phyloP scores from a whole-genome alignment of 1,140 invertebrate species.

The Brachionus manjavacas region DNA sequence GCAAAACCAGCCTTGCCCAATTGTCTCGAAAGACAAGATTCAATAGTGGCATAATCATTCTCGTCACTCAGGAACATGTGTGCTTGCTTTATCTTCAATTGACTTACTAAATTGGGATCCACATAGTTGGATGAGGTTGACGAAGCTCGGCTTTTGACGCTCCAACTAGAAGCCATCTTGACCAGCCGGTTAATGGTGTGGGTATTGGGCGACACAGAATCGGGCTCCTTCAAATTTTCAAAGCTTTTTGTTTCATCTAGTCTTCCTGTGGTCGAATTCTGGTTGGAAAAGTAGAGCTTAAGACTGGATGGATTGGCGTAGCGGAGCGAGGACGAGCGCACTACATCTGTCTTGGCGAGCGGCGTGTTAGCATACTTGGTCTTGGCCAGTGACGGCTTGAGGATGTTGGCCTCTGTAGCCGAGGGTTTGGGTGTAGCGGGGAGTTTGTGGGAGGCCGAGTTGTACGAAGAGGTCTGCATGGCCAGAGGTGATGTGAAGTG shows the following conservation, averaged over 20 bases:
- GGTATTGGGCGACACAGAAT: not conserved
- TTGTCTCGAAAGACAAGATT: not conserved
- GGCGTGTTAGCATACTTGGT: not conserved
- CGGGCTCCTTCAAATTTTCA: not conserved
- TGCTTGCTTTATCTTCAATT: conserved; percentile 3
- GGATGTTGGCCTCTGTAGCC: not conserved
- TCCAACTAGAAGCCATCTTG: not conserved
- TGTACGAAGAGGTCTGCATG: not conserved
- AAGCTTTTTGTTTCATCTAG: not conserved
- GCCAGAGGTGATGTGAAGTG: not conserved
- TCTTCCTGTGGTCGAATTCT: not conserved
- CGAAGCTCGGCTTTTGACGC: not conserved
- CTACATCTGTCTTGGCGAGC: not conserved
- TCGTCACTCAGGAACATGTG: conserved; percentile 24
- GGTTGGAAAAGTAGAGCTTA: not conserved
- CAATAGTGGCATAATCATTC: not conserved
- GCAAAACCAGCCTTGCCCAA: not conserved
- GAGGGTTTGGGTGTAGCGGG: not conserved
- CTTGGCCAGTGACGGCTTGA: not conserved
- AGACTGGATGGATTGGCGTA: not conserved
- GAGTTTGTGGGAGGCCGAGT: not conserved
- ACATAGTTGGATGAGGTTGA: conserved; percentile 17
- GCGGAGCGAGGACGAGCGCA: not conserved
- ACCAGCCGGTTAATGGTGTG: not conserved
- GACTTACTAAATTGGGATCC: conserved; percentile 9